Evolutionary conservation across 2,888 invertebrate species (phyloP).

Genomic region (Lapara coniferarum): DNA sequence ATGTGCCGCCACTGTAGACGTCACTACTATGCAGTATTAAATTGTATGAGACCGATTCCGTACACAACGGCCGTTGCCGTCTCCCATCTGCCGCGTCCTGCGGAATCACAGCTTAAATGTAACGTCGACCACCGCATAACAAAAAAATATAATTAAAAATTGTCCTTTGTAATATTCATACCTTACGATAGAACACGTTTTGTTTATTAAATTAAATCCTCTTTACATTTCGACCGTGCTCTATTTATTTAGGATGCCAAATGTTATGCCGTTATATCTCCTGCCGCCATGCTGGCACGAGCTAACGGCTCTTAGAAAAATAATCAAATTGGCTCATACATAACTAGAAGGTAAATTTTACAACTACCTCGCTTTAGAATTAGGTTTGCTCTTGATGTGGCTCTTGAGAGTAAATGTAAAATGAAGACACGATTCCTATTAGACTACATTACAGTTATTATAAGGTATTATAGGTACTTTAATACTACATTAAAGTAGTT

Average conservation of each 20-base stretch:
- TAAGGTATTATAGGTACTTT: no score
- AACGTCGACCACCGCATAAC: neutral
- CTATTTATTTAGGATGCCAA: constrained; percentile 58
- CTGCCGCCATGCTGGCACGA: constrained; percentile 20
- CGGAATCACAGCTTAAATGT: no score
- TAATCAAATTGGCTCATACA: constrained; percentile 29
- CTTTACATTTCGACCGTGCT: constrained; percentile 48
- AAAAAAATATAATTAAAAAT: neutral
- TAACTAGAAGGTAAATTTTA: constrained; percentile 8
- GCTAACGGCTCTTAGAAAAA: constrained; percentile 38
- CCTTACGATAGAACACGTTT: constrained; percentile 52
- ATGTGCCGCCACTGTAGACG: no score
- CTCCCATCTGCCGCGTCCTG: no score
- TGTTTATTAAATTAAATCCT: constrained; percentile 51
- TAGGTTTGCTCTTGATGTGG: neutral
- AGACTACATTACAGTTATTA: no score
- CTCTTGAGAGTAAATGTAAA: neutral
- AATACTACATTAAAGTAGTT: no score
- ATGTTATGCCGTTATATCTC: constrained; percentile 42
- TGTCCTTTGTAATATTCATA: neutral
- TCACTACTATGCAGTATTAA: no score
- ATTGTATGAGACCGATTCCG: no score
- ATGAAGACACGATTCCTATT: no score
- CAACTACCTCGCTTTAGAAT: constrained; percentile 6
- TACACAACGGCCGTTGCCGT: no score